Conservation (phyloP, 2,113 vertebrate genomes). For the Perognathus longimembris region DNA sequence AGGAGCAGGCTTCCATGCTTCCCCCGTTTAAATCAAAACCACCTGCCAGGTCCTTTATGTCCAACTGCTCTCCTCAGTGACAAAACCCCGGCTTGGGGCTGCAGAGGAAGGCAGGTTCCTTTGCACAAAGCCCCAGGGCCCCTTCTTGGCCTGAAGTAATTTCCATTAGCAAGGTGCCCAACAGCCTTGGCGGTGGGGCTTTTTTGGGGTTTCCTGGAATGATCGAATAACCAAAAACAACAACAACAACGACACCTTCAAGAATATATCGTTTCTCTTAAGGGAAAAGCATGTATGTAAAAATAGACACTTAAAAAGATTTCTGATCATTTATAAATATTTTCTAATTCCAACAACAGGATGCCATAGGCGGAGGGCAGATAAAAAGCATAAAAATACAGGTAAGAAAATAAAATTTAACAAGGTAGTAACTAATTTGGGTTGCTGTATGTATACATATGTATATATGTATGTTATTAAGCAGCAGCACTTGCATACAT, state of each 20-base stretch:
- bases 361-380: slow-evolving; percentile 84
- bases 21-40: not conserved
- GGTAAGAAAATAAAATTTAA: slow-evolving; percentile 89
- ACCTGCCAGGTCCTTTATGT: not conserved
- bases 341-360: slow-evolving; percentile 75
- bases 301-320: slow-evolving; percentile 77
- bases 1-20: too few relatives aligned
- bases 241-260: slow-evolving; percentile 25
- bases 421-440: slow-evolving; percentile 86
- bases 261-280: slow-evolving; percentile 71
- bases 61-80: not conserved
- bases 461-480: slow-evolving; percentile 76
- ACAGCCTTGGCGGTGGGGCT: slow-evolving; percentile 30
- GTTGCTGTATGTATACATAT: slow-evolving; percentile 79
- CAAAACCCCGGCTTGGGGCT: slow-evolving; percentile 62
- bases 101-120: slow-evolving; percentile 19
- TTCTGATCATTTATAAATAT: slow-evolving; percentile 86
- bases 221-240: slow-evolving; percentile 56
- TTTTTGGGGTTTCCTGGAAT: slow-evolving; percentile 68
- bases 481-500: slow-evolving; percentile 91
- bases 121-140: not conserved
- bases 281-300: slow-evolving; percentile 72
- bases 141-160: not conserved
- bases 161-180: not conserved
- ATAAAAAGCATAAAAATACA: slow-evolving; percentile 87